Percentiles rank a stretch among this genome's conserved stretches.
Conservation (phyloP, 1,140 invertebrate species). For the Cheumatopsyche charites region DNA sequence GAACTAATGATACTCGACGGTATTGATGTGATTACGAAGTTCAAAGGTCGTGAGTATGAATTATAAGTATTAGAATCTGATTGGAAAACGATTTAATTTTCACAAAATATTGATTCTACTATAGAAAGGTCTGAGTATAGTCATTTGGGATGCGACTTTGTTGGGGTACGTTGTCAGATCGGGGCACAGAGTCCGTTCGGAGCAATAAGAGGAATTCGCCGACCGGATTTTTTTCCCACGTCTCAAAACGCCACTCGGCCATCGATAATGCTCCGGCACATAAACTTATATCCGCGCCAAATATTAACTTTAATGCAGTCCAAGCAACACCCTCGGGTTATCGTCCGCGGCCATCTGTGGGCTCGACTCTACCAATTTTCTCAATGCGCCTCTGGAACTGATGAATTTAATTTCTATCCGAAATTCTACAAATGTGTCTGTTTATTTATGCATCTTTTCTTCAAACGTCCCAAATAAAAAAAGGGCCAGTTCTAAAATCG, state of each 20-base stretch:
- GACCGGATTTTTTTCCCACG: conserved; percentile 49
- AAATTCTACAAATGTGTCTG: not conserved
- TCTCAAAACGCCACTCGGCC: conserved; percentile 41
- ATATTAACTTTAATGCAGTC: conserved; percentile 44
- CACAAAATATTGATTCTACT: too few relatives aligned
- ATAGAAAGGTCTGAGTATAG: too few relatives aligned
- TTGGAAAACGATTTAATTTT: too few relatives aligned
- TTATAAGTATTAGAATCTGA: too few relatives aligned
- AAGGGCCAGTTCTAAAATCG: not conserved
- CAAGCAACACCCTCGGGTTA: conserved; percentile 34
- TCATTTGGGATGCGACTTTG: too few relatives aligned
- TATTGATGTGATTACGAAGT: too few relatives aligned
- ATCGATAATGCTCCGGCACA: conserved; percentile 35
- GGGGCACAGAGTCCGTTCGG: conserved; percentile 9
- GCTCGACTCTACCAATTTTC: not conserved
- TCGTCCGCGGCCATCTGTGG: conserved; percentile 25
- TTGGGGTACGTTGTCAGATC: not conserved
- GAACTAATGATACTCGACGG: too few relatives aligned
- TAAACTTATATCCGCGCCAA: conserved; percentile 35
- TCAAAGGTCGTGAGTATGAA: too few relatives aligned
- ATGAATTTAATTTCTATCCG: not conserved
- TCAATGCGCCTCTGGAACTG: not conserved
- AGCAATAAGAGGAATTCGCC: conserved; percentile 42
- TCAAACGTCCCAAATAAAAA: not conserved
- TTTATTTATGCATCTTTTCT: not conserved